Evolutionary conservation across 2,113 vertebrate species (phyloP).

Genomic region (Bubalus kerabau): DNA sequence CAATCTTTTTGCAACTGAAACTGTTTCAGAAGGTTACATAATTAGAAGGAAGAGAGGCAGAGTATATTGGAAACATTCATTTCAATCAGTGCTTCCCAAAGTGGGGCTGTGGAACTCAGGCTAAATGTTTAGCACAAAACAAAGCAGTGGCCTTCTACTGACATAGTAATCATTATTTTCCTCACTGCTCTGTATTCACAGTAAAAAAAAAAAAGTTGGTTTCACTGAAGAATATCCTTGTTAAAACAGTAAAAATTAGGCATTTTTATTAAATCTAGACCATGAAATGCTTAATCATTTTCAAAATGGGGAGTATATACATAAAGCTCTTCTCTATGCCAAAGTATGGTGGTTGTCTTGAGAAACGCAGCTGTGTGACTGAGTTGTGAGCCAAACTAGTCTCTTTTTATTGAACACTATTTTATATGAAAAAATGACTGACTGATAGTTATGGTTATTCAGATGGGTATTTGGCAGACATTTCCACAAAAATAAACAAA

Average conservation of each 20-base stretch:
- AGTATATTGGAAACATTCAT: background rate
- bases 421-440: background rate
- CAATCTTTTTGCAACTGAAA: background rate
- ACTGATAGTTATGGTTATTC: background rate
- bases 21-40: background rate
- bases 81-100: background rate
- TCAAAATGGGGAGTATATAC: background rate
- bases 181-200: background rate
- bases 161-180: background rate
- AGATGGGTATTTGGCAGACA: background rate
- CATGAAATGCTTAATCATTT: background rate
- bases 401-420: background rate
- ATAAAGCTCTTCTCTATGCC: background rate
- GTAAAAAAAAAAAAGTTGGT: background rate
- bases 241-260: background rate
- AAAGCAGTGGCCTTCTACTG: background rate
- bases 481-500: background rate
- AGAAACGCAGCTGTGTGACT: background rate
- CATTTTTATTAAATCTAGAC: background rate
- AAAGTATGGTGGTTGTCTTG: background rate
- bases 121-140: background rate
- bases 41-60: background rate
- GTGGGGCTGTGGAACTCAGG: background rate
- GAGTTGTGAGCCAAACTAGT: background rate
- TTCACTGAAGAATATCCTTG: background rate